Evolutionary conservation across 1,140 invertebrate species (phyloP), one percentile per base, ranked within the genome.

Genomic region (Bombus huntii): DNA sequence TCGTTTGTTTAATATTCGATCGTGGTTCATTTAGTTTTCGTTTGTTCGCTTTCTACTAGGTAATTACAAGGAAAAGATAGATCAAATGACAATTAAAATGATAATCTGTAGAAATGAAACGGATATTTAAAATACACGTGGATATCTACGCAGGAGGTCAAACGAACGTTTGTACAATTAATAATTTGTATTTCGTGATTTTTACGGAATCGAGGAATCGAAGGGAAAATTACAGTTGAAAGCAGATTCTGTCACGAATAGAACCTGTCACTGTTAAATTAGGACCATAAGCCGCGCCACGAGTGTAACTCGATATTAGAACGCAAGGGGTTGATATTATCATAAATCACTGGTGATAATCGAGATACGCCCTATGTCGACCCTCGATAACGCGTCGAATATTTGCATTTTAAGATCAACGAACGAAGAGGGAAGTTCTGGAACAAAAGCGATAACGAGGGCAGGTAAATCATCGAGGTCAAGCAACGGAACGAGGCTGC

Each of bases 321-420:
- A 22, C 9, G 18, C 22, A 68, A 22, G 3, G 18, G 9, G 34
- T 68, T 25, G 31, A 25, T 25, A 37, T 68, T 34, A 37, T 1
- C 3, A 12, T 37, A 25, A 37, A 25, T 37, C 31, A 68, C 34
- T 2, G 31, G 15, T 34, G 31, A 37, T 68, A 37, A 68, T 68
- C 66, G 31, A 68, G 66, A 5, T 34, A 31, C n/a, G n/a, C n/a
- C n/a, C n/a, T 66, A 18, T 31, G 15, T 18, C 9, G 68, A 39
- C 37, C 68, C 18, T 37, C 25, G 47, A 66, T 78, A 66, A 44
- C 39, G 3, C 31, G 13, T n/a, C 34, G 13, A 34, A 15, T 42
- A 75, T 83, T 78, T 59, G 22, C 25, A n/a, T 47, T 71, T 84
- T 4, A 31, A 84, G 82, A 59, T 71, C 22, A 9, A 1, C 25